A percentile compares a stretch with the other conserved stretches of the same genome.
phyloP scores from a whole-genome alignment of 2,888 invertebrate species.

The Actias luna region DNA sequence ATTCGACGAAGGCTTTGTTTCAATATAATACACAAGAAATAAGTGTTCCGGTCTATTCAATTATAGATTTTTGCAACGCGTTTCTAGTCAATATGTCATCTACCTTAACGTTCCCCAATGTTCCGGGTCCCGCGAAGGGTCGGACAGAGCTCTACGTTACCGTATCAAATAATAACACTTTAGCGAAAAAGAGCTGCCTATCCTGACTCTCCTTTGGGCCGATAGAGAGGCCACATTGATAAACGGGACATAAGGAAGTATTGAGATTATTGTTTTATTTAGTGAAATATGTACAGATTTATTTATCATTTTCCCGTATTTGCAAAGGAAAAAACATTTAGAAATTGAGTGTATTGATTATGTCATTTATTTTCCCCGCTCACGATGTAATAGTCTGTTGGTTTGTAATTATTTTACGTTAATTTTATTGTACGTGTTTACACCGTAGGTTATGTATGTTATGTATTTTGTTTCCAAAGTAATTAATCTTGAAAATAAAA shows the following conservation, averaged over 20 bases:
- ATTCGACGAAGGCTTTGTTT: no score
- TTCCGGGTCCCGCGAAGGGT: constrained; percentile 37
- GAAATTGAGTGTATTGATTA: not conserved
- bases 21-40: not conserved
- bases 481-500: no score
- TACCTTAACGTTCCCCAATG: constrained; percentile 32
- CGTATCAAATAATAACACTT: constrained; percentile 65
- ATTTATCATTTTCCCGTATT: not conserved
- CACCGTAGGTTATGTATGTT: no score
- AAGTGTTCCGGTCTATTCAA: not conserved
- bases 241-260: constrained; percentile 26
- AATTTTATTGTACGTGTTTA: no score
- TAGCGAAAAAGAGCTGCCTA: constrained; percentile 44
- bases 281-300: constrained; percentile 1
- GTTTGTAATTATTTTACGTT: no score
- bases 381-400: no score
- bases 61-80: not conserved
- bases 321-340: not conserved
- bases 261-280: constrained; percentile 10
- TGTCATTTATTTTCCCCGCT: not conserved
- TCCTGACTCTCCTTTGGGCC: constrained; percentile 29
- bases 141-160: constrained; percentile 54
- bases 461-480: no score
- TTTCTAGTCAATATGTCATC: constrained; percentile 24
- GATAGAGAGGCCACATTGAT: constrained; percentile 50